Evolutionary conservation across 2,797 vertebrate species (phyloP).

Genomic region (Muraenolepis orangiensis): DNA sequence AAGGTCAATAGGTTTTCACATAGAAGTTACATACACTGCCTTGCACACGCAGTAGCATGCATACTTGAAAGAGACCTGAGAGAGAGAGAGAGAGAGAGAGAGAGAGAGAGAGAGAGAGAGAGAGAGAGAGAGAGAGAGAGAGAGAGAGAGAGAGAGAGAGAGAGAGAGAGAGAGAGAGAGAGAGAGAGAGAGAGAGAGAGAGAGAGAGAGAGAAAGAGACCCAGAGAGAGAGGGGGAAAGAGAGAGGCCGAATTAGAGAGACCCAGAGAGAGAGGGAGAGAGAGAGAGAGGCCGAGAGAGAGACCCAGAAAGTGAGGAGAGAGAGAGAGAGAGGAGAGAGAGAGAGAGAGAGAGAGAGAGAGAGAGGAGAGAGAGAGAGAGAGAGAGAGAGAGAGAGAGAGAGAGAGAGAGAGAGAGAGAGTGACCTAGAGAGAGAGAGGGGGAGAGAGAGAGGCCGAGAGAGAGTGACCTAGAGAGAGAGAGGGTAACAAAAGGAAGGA

Average conservation of each 20-base stretch:
- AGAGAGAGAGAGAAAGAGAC: background rate
- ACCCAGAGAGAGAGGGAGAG: background rate
- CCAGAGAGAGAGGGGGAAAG: slow-evolving; percentile 22
- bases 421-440: no score
- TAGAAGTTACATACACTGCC: background rate
- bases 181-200: no score
- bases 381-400: background rate
- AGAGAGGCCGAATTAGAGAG: no score
- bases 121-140: no score
- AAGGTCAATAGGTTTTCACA: background rate
- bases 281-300: slow-evolving; percentile 8
- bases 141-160: background rate
- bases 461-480: background rate
- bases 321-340: background rate
- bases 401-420: background rate
- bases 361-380: slow-evolving; percentile 3
- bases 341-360: background rate
- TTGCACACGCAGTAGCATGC: background rate
- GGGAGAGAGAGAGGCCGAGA: slow-evolving; percentile 13
- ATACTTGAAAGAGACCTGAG: background rate
- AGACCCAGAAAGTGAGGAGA: slow-evolving; percentile 12
- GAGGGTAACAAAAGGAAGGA: background rate
- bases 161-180: slow-evolving; percentile 23
- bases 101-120: slow-evolving; percentile 6
- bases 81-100: background rate